Evolutionary conservation across 1,140 invertebrate species (phyloP).

Genomic region (Doryteuthis pealeii): DNA sequence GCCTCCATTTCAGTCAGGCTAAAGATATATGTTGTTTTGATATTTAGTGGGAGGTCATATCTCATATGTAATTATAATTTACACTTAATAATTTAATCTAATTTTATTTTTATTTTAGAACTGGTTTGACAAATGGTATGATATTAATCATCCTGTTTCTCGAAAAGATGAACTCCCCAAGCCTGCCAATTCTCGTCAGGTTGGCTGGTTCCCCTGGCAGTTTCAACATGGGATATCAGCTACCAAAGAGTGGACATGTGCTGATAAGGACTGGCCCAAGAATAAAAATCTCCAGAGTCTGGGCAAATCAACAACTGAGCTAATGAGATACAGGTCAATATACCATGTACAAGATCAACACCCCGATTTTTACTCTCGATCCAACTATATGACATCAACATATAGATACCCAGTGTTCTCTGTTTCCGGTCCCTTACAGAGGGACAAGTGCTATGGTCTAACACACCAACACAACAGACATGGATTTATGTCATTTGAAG

Average conservation of each 20-base stretch:
- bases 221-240: conserved; percentile 43
- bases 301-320: conserved; percentile 43
- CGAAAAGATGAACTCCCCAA: conserved; percentile 43
- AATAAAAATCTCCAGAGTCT: conserved; percentile 24
- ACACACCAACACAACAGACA: conserved; percentile 53
- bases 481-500: conserved; percentile 56
- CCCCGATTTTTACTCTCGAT: conserved; percentile 50
- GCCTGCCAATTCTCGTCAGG: conserved; percentile 39
- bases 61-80: neutral
- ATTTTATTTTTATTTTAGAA: conserved; percentile 32
- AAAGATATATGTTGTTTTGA: too few species aligned
- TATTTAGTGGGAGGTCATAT: too few species aligned
- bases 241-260: conserved; percentile 40
- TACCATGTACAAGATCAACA: conserved; percentile 39
- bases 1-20: too few species aligned
- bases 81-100: neutral
- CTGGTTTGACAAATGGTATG: conserved; percentile 57
- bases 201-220: conserved; percentile 45
- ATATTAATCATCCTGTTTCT: conserved; percentile 38
- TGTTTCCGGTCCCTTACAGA: conserved; percentile 49
- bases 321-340: conserved; percentile 43
- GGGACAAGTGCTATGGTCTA: conserved; percentile 45
- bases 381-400: conserved; percentile 54
- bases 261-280: conserved; percentile 51
- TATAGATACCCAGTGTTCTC: conserved; percentile 53